A percentile compares a stretch with the other conserved stretches of the same genome.
phyloP scores from a whole-genome alignment of 2,797 vertebrate species.

The Lepus oiostolus region DNA sequence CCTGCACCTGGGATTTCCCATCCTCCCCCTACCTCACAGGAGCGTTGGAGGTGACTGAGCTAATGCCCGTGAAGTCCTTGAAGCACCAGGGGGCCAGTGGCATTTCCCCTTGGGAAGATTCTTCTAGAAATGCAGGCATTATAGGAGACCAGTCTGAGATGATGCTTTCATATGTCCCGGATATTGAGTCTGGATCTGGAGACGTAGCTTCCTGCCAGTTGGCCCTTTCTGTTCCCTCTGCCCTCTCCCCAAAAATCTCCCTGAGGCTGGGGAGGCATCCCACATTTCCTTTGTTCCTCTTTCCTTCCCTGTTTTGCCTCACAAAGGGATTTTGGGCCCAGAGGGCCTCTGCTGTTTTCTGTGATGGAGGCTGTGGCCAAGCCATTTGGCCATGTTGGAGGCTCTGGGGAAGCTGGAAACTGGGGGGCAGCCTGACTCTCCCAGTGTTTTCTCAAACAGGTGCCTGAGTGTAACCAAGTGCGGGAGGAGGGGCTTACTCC shows the following conservation, averaged over 20 bases:
- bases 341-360: conserved; percentile 38
- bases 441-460: background rate
- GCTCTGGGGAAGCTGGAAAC: background rate
- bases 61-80: background rate
- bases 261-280: conserved; percentile 15
- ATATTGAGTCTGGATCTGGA: conserved; percentile 9
- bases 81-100: background rate
- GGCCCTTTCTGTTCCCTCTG: background rate
- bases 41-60: conserved; percentile 6
- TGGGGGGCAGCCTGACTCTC: background rate
- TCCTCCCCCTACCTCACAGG: conserved; percentile 44
- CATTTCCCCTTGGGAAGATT: conserved; percentile 35
- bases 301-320: background rate
- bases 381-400: background rate
- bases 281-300: background rate
- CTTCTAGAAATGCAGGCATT: conserved; percentile 39
- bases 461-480: background rate
- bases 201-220: background rate
- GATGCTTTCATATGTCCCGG: background rate
- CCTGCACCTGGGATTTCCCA: background rate
- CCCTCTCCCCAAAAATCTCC: background rate
- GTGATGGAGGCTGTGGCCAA: background rate
- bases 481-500: background rate
- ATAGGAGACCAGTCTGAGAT: background rate
- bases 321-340: background rate